Evolutionary conservation across 2,888 invertebrate species (phyloP).

Genomic region (Meiosimyza platycephala): DNA sequence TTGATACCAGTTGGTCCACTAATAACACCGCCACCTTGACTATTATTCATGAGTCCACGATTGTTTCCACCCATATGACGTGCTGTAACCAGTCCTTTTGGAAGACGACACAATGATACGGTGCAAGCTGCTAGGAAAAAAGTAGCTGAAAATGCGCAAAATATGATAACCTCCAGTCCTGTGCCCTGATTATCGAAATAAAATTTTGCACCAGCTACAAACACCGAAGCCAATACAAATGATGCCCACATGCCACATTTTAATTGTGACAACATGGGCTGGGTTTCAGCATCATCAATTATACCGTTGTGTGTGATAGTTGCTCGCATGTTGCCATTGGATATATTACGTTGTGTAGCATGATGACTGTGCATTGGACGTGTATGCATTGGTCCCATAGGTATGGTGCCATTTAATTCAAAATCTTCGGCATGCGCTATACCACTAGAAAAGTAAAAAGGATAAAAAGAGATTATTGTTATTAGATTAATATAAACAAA

Average conservation of each 20-base stretch:
- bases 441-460: conserved; percentile 1
- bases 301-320: conserved; percentile 37
- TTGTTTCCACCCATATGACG: conserved; percentile 43
- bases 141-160: conserved; percentile 74
- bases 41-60: conserved; percentile 34
- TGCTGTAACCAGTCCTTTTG: conserved; percentile 60
- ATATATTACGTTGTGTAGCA: conserved; percentile 19
- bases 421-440: conserved; percentile 5
- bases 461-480: background rate
- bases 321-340: conserved; percentile 47
- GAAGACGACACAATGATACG: conserved; percentile 72
- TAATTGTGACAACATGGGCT: conserved; percentile 69
- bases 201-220: conserved; percentile 78
- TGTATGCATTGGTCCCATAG: background rate
- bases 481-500: background rate
- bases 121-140: conserved; percentile 75
- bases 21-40: conserved; percentile 10
- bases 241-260: conserved; percentile 80
- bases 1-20: conserved; percentile 44
- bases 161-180: conserved; percentile 73
- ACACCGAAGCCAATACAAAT: conserved; percentile 76
- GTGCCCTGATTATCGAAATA: conserved; percentile 76
- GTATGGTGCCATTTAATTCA: background rate
- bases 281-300: conserved; percentile 55
- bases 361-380: conserved; percentile 20